Base-by-base conservation (phyloP, 2,797 vertebrate species). In the Sebastes nivosus region DNA sequence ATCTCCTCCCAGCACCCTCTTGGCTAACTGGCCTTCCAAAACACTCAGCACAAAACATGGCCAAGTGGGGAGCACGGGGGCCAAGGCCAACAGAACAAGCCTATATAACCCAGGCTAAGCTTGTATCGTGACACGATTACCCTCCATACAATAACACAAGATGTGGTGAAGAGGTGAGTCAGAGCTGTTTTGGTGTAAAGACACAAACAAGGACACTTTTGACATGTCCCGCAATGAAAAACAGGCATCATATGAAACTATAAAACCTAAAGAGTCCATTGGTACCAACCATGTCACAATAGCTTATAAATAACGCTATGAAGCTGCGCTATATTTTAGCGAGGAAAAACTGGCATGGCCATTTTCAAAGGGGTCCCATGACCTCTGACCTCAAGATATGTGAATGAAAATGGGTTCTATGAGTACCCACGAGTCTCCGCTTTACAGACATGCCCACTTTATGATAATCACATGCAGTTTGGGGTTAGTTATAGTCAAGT, bases 1-100 rank as follows among this genome's bases (percentile, higher is more conserved):
- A 89, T 93, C 92, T 93, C 92, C 87, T 91, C 90, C 84, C 84
- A 82, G 90, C 82, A 89, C 80, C 84, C 90, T 89, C 83, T 88
- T 88, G 90, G 89, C 91, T 93, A 93, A 91, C 88, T 80, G 89
- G 90, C 83, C 92, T 87, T 92, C 88, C 83, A 87, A 90, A 92
- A 93, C 91, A 91, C 89, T 86, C 90, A 80, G 84, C 81, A 80
- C 85, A 89, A 87, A 92, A 90, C 86, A 77, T 24, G 75, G 81
- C 81, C 88, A 84, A 90, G 88, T 87, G 83, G 90, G 76, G 84
- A 85, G 83, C 71, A 71, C 29, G 3, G 65, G 70, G 88, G 80
- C 88, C 91, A 82, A 86, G 91, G 89, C 91, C 87, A 87, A 71
- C 79, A 55, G 83, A 89, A 78, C 82, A 82, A 66, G 80, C 77